phyloP scores from a whole-genome alignment of 1,140 invertebrate genomes.

The Mylabris phalerata region DNA sequence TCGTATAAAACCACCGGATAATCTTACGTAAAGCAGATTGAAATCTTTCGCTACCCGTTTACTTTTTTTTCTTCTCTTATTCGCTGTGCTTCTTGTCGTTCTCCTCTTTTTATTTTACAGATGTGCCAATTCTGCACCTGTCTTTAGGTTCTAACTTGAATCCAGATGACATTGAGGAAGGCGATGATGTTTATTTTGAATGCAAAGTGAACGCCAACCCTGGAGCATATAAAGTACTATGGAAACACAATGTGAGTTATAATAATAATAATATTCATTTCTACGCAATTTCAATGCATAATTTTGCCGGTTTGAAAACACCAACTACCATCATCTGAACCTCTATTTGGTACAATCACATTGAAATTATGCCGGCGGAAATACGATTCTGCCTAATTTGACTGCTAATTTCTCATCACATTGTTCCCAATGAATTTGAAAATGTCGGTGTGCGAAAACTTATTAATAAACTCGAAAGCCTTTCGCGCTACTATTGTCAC shows the following conservation, averaged over 20 bases:
- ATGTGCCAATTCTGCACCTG: slow-evolving; percentile 65
- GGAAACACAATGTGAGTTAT: slow-evolving; percentile 85
- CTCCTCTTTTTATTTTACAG: slow-evolving; percentile 45
- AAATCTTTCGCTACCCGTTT: slow-evolving; percentile 18
- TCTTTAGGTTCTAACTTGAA: slow-evolving; percentile 76
- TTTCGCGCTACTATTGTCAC: too few species aligned
- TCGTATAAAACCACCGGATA: too few species aligned
- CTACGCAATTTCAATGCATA: slow-evolving; percentile 18
- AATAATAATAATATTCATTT: slow-evolving; percentile 5
- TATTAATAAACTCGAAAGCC: too few species aligned
- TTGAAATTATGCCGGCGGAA: neutral
- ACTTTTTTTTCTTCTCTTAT: too few species aligned
- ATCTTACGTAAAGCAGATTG: slow-evolving; percentile 14
- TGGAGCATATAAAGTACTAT: slow-evolving; percentile 77
- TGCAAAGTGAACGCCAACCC: slow-evolving; percentile 83
- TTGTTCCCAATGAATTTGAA: slow-evolving; percentile 3
- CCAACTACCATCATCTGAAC: neutral
- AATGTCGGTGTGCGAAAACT: too few species aligned
- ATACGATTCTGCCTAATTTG: slow-evolving; percentile 12
- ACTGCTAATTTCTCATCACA: slow-evolving; percentile 14
- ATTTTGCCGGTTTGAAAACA: slow-evolving; percentile 8
- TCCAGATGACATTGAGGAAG: slow-evolving; percentile 81
- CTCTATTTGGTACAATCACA: too few species aligned
- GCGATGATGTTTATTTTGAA: slow-evolving; percentile 85
- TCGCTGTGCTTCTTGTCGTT: too few species aligned